These are phyloP conservation scores for Aethes cnicana DNA, from an alignment of 2,888 invertebrate species.

Conservation along the genomic window DNA sequence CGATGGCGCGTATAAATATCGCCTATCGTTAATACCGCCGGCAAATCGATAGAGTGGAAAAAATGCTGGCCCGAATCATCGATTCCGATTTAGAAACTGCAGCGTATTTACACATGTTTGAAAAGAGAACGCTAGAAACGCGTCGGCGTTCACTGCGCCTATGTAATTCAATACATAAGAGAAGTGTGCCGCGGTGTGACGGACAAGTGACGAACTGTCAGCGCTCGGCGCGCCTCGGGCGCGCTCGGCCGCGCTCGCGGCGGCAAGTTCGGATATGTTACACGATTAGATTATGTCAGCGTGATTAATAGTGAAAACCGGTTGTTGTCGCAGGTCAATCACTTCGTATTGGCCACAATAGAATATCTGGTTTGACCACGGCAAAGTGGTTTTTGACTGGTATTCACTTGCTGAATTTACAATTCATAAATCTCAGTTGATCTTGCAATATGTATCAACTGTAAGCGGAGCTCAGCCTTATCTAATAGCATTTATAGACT, in stretches of 20 bases:
- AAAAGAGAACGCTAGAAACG: slow-evolving; percentile 62
- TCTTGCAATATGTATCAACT: not conserved
- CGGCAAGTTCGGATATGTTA: slow-evolving; percentile 51
- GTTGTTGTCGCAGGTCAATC: slow-evolving; percentile 67
- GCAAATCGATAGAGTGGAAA: slow-evolving; percentile 51
- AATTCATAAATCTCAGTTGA: slow-evolving; percentile 6
- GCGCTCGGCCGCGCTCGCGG: slow-evolving; percentile 49
- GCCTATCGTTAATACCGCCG: slow-evolving; percentile 43
- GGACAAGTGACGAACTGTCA: slow-evolving; percentile 78
- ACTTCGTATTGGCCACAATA: slow-evolving; percentile 48
- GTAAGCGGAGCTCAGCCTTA: too few relatives aligned
- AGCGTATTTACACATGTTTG: slow-evolving; percentile 52
- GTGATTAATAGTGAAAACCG: slow-evolving; percentile 63
- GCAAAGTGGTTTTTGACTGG: slow-evolving; percentile 47
- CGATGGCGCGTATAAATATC: slow-evolving; percentile 53
- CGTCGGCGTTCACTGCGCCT: slow-evolving; percentile 63
- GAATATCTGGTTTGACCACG: slow-evolving; percentile 45
- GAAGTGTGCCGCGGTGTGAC: slow-evolving; percentile 71
- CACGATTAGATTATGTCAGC: slow-evolving; percentile 68
- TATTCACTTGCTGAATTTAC: slow-evolving; percentile 26
- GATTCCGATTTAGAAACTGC: slow-evolving; percentile 61
- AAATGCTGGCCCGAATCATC: slow-evolving; percentile 44
- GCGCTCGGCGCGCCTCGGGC: slow-evolving; percentile 61
- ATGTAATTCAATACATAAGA: slow-evolving; percentile 69
- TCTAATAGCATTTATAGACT: too few relatives aligned